These are phyloP conservation scores for Atrichornis clamosus DNA, from an alignment of 2,113 vertebrate species.

Conservation along the genomic window DNA sequence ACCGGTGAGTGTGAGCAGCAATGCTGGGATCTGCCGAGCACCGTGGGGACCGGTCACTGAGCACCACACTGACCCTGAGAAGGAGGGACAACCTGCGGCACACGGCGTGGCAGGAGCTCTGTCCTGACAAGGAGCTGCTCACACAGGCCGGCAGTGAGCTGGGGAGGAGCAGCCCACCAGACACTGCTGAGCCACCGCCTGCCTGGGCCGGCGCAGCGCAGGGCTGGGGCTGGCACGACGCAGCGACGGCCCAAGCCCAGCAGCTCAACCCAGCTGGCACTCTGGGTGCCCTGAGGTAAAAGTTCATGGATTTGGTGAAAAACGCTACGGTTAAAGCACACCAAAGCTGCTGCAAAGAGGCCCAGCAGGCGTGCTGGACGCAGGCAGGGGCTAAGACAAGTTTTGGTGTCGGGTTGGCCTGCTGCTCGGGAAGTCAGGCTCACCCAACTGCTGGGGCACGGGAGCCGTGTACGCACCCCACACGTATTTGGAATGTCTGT, in stretches of 20 bases:
- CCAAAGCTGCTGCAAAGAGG: neutral
- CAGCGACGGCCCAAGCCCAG: rapidly evolving
- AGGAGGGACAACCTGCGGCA: neutral
- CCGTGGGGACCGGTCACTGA: neutral
- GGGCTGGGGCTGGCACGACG: neutral
- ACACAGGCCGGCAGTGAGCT: too few species aligned
- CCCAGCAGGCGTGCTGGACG: rapidly evolving
- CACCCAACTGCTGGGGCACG: rapidly evolving
- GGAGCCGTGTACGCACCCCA: neutral
- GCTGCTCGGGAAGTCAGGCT: neutral
- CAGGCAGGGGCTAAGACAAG: neutral
- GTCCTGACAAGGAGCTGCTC: neutral
- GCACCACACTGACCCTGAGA: neutral
- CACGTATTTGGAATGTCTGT: neutral
- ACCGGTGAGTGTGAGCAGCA: rapidly evolving
- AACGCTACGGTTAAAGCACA: neutral
- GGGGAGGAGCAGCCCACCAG: neutral
- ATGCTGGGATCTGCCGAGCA: rapidly evolving
- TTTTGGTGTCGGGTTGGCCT: neutral
- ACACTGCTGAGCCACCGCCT: neutral
- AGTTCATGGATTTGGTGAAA: neutral
- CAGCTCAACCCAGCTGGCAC: neutral
- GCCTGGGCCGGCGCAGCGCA: rapidly evolving
- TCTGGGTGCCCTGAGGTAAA: neutral
- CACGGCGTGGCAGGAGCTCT: neutral